Evolutionary conservation across 92 coral and sea anemone species (phyloP), one percentile per base, ranked within the genome.

Genomic region (Palythoa heliodiscus): DNA sequence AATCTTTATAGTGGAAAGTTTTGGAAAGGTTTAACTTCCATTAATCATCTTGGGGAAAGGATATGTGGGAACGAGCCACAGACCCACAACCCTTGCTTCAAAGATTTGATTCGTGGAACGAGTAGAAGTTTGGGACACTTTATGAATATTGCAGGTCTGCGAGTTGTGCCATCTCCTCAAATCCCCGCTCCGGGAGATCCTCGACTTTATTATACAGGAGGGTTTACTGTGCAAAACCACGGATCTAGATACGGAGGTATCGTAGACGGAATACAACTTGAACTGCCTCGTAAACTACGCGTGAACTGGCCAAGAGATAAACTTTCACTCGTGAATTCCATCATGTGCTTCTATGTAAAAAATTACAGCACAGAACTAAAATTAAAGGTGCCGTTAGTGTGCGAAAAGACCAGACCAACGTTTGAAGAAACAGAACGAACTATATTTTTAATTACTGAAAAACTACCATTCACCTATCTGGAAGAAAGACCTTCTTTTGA

Each of bases 71-170:
- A 1, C 14, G 81, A 76, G 50, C 6, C 66, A 3, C 29, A 53
- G 4, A 7, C 2, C 0, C 22, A n/a, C 43, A 58, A 61, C 43
- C 58, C 82, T 58, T 85, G 87, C 60, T 85, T 85, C 20, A 85
- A 75, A 75, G 73, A 73, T 13, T 74, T 75, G 60, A 61, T 85
- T 70, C 87, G 80, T 43, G 87, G 87, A 7, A 53, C 81, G 14
- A 15, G 25, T 24, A 76, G 81, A 15, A 76, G 81, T 53, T 54
- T 76, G 40, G 81, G 81, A 25, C 67, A 76, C 24, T 76, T 76
- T 9, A 54, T 76, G 81, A 54, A 76, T 54, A 40, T 53, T 1
- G 67, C 5, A 2, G 68, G 81, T 0, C 68, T 76, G 3, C 48
- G 81, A 4, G 81, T n/a, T 15, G 81, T 76, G 1, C 81, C 81